Evolutionary conservation across 2,888 invertebrate species (phyloP).

Genomic region (Tipula lateralis): DNA sequence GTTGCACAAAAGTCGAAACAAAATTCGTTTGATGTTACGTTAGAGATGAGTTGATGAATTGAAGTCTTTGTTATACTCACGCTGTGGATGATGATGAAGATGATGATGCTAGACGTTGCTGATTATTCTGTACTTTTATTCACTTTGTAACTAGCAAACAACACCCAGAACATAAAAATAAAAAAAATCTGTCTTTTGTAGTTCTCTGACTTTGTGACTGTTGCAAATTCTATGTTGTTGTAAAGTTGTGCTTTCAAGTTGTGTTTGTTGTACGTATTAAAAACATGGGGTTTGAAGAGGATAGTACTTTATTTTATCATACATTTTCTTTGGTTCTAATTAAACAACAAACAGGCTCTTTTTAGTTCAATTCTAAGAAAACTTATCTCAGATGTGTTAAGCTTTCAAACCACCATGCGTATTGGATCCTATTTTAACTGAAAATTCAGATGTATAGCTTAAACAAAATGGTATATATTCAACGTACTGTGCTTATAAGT

Average conservation of each 20-base stretch:
- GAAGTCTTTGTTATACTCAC: neutral
- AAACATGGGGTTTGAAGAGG: no score
- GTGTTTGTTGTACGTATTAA: no score
- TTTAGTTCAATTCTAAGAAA: no score
- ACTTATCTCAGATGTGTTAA: no score
- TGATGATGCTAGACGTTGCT: neutral
- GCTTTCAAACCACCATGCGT: no score
- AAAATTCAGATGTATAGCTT: no score
- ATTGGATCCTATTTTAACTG: no score
- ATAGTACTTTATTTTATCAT: no score
- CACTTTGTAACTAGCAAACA: conserved; percentile 1
- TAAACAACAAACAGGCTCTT: no score
- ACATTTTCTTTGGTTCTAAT: no score
- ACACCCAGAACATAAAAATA: neutral
- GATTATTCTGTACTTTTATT: neutral
- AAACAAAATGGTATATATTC: no score
- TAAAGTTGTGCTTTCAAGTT: neutral
- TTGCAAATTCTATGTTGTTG: neutral
- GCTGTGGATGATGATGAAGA: neutral
- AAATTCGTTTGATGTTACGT: neutral
- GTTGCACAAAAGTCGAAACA: neutral
- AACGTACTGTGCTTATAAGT: no score
- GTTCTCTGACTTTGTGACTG: conserved; percentile 15
- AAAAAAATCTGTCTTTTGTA: neutral
- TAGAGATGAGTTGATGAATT: conserved; percentile 1